phyloP scores from a whole-genome alignment of 2,797 vertebrate genomes.

The Florisuga fusca region DNA sequence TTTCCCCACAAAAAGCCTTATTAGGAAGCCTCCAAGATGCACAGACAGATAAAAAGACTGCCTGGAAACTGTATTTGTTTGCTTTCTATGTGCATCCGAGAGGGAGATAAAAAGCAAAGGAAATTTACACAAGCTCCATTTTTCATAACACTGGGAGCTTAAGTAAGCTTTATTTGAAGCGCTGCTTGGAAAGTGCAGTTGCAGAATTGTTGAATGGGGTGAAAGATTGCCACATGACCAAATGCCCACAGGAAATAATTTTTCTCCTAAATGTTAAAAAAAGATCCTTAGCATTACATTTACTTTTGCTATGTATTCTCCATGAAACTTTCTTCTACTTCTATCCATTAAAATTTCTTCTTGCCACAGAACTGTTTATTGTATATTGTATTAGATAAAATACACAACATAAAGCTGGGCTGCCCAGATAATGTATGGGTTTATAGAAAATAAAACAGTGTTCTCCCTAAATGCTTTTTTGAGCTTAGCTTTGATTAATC shows the following conservation, averaged over 20 bases:
- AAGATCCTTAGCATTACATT: background rate
- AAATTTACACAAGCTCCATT: background rate
- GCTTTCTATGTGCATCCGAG: background rate
- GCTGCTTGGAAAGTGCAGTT: background rate
- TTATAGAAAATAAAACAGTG: background rate
- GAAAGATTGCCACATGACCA: constrained; percentile 10
- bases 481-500: background rate
- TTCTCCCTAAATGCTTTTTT: background rate
- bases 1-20: background rate
- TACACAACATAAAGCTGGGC: fast-evolving
- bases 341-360: background rate
- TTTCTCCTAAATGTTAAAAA: background rate
- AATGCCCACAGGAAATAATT: background rate
- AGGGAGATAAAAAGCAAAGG: constrained; percentile 5
- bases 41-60: constrained; percentile 15
- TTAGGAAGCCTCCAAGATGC: background rate
- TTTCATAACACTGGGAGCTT: background rate
- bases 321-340: background rate
- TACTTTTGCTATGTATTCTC: background rate
- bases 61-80: constrained; percentile 13
- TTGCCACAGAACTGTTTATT: background rate
- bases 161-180: constrained; percentile 1
- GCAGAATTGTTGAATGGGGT: background rate
- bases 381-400: background rate
- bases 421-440: background rate